Evolutionary conservation across 2,797 vertebrate genomes (phyloP), one percentile per base, ranked within the genome.

Genomic region (Nannoperca australis): DNA sequence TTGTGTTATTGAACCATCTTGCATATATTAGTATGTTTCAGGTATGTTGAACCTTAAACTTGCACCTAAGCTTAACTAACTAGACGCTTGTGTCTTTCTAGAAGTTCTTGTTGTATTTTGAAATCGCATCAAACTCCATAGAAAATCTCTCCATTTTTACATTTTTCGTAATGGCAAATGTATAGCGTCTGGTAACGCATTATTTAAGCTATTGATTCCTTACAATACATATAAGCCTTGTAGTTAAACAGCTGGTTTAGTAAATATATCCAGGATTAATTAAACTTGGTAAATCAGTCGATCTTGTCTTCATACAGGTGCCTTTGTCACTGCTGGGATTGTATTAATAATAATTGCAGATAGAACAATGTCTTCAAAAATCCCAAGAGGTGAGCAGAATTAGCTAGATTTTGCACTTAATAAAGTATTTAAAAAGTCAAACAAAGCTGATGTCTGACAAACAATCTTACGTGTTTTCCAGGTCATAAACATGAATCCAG

Each of bases 321-420:
- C 0, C 3, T 54, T 45, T 36, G 20, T n/a, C 27, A 22, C 40
- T 45, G 7, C 32, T 56, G 42, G 3, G 7, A 40, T 63, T 44
- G 11, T 20, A 22, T 65, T 17, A 0, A 53, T 20, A 22, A 63
- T 17, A 0, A 53, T 24, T 61, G 34, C 30, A 34, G 24, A 7
- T 27, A 38, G 42, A 73, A 36, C 13, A 15, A 93, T 94, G 92
- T 59, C 87, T 55, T 91, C 89, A 65, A 93, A 92, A 85, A 91
- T 94, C 13, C 91, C 91, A 44, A 90, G 51, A 92, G 86, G 90
- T 92, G 45, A 80, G 71, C 2, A 12, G 7, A 67, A 34, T 72
- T 4, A 40, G 4, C 14, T 27, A 0, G 12, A 40, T 53, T 53
- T 27, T 34, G 5, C 7, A 38, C n/a, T 32, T 47, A 27, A 27